Base-by-base conservation (phyloP, 2,888 invertebrate genomes). In the Lasioglossum malachurum region DNA sequence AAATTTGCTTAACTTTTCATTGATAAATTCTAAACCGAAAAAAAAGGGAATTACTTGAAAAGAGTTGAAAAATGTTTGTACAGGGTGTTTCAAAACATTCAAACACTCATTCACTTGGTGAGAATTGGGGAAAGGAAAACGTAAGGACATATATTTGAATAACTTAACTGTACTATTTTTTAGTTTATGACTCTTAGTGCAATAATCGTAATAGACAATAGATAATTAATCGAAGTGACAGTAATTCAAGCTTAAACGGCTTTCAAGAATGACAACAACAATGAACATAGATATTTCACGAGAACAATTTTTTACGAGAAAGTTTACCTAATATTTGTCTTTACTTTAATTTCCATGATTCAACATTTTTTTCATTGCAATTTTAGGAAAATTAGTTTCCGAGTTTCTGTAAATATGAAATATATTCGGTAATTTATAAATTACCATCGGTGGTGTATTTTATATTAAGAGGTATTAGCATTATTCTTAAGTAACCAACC, bases 101-200 rank as follows among this genome's bases (percentile, higher is more conserved):
- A 64, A 71, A n/a, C 41, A n/a, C 4, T 71, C n/a, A n/a, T 41
- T 41, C 64, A 44, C 44, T 64, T 69, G 35, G 19, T 27, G 16
- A 10, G 46, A 44, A 69, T 69, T 46, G 10, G 23, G n/a, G n/a
- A 23, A 67, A 73, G 57, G n/a, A 75, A 35, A 64, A 69, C 69
- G 16, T 19, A 57, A 84, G 49, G 38, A 75, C 5, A 80, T 38
- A 69, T 67, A n/a, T 69, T 74, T 60, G 46, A 84, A 75, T 72
- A 78, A 84, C 44, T 69, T 38, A 84, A 69, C 4, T 72, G 44
- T 16, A 73, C 73, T 35, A 57, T 84, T 83, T 85, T 82, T 85
- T 82, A 87, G 60, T 38, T 85, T 77, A 77, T 64, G 57, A 82
- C 79, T 82, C 79, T 78, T 78, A 79, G 76, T 77, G 81, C 81